These are phyloP conservation scores for Catharus fuscescens DNA, from an alignment of 2,113 vertebrate species.

Conservation along the genomic window DNA sequence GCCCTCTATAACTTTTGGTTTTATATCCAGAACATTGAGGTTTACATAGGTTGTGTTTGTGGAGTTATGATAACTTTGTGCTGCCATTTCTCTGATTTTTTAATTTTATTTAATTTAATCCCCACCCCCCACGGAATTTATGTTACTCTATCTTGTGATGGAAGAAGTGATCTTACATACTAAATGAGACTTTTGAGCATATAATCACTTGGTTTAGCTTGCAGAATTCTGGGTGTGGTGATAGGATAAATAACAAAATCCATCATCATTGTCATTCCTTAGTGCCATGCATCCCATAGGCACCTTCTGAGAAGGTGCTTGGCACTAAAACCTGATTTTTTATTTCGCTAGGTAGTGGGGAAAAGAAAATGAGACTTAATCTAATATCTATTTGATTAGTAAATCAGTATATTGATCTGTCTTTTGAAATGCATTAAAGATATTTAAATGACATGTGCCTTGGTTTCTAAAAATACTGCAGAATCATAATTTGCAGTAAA, in stretches of 20 bases:
- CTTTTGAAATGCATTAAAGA: background rate
- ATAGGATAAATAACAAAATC: background rate
- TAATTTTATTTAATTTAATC: background rate
- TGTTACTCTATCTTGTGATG: background rate
- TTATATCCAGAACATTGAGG: background rate
- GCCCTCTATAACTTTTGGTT: background rate
- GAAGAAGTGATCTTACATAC: accelerated
- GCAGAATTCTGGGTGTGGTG: background rate
- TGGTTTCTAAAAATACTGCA: background rate
- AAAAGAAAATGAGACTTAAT: background rate
- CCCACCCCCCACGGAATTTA: background rate
- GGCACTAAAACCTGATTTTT: background rate
- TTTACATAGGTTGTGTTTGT: background rate
- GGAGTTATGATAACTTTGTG: background rate
- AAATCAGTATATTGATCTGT: background rate
- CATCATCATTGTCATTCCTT: background rate
- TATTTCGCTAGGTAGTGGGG: background rate
- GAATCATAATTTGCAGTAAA: background rate
- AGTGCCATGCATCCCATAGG: background rate
- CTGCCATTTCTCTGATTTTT: background rate
- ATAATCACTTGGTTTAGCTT: background rate
- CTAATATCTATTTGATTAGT: background rate
- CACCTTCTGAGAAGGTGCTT: accelerated
- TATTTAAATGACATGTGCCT: background rate
- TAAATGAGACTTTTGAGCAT: background rate